Evolutionary conservation across 23 tunicate species (phyloP), one percentile per base, ranked within the genome.

Genomic region (Trididemnum miniatum): DNA sequence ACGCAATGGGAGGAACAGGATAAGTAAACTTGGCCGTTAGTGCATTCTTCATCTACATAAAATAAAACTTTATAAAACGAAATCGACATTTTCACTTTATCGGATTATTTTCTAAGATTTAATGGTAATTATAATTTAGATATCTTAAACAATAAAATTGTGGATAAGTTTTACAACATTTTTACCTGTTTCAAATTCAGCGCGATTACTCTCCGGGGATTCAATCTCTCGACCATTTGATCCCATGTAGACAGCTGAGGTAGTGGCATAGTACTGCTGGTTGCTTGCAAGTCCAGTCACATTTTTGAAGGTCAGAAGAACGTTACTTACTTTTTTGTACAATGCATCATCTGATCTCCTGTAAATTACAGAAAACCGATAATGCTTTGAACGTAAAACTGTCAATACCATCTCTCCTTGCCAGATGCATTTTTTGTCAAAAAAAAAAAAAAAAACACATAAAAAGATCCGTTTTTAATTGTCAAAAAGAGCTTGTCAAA

Each of bases 1-100:
- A 82, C 50, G 35, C 86, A 82, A 31, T 82, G 78, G 0, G 78
- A 66, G 0, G 77, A 2, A 31, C 86, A 82, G 12, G 20, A 28
- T 3, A 37, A 22, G 29, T 1, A 50, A 3, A 71, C 44, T 29
- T 65, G 84, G 1, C 86, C 79, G 2, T 52, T 71, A 26, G 29
- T 71, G 79, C 79, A 73, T 20, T 37, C 79, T 2, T 23, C 30
- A 37, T 22, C 79, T 73, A 30, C 4, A 37, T 30, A 67, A 31
- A 44, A 15, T 15, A 44, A 9, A 44, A 44, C 9, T 44, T 44
- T 44, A n/a, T n/a, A n/a, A n/a, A n/a, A n/a, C n/a, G n/a, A n/a
- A n/a, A n/a, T n/a, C n/a, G n/a, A n/a, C n/a, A n/a, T n/a, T n/a
- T n/a, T n/a, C n/a, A n/a, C n/a, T n/a, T n/a, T n/a, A n/a, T n/a